Percentiles rank a stretch among this genome's conserved stretches.
These are phyloP conservation scores for Holothuria leucospilota DNA, from an alignment of 53 echinoderm and acorn worm species.

Conservation along the genomic window DNA sequence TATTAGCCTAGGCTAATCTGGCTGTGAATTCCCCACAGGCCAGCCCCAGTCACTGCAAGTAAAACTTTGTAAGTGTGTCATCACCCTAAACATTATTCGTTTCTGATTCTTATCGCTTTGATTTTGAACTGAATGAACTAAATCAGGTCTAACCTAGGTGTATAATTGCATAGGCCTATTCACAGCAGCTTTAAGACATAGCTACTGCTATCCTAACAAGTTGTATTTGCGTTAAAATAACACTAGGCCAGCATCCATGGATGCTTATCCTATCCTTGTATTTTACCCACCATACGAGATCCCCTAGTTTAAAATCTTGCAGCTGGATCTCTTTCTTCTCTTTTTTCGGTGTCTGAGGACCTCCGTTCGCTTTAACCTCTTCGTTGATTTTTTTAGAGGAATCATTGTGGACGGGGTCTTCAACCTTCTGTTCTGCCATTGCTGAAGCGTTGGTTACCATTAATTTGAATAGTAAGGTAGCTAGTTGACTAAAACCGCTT, in stretches of 20 bases:
- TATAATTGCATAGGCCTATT: too few relatives aligned
- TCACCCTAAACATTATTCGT: too few relatives aligned
- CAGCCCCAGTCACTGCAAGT: too few relatives aligned
- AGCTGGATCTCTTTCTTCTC: slow-evolving; percentile 34
- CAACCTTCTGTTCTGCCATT: slow-evolving; percentile 43
- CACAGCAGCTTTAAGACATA: too few relatives aligned
- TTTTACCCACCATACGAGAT: slow-evolving; percentile 76
- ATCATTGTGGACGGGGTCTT: slow-evolving; percentile 26
- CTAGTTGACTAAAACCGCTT: neutral
- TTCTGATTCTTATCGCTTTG: too few relatives aligned
- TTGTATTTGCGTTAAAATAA: too few relatives aligned
- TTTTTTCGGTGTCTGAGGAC: slow-evolving; percentile 38
- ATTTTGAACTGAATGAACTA: too few relatives aligned
- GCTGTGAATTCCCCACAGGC: too few relatives aligned
- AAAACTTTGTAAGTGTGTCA: too few relatives aligned
- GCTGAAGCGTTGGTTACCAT: slow-evolving; percentile 35
- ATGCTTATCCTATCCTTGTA: neutral
- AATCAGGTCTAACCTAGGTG: too few relatives aligned
- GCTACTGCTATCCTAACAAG: too few relatives aligned
- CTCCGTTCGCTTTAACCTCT: slow-evolving; percentile 39
- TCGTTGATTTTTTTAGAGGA: neutral
- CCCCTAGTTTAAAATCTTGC: slow-evolving; percentile 72
- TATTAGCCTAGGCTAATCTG: too few relatives aligned
- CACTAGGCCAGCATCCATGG: neutral
- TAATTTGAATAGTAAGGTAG: neutral